phyloP scores from a whole-genome alignment of 1,140 invertebrate species.

The Eciton burchellii region DNA sequence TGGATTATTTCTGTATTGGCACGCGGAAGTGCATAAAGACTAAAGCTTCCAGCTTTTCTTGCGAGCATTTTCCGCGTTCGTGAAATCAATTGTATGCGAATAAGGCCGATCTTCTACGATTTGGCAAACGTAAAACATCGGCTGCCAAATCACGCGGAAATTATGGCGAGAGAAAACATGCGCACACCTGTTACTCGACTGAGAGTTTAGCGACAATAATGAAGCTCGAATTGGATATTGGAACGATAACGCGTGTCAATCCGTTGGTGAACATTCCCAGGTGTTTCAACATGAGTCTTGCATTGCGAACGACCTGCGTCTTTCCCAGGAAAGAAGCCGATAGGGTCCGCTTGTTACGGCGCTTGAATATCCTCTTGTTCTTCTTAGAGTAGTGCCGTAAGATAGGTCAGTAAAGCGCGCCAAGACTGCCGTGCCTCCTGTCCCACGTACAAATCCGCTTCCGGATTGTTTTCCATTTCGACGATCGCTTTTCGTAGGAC shows the following conservation, averaged over 20 bases:
- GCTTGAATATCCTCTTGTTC: slow-evolving; percentile 73
- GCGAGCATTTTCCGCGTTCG: no score
- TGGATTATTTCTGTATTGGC: no score
- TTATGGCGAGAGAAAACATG: neutral
- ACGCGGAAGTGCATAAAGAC: no score
- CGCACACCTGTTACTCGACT: slow-evolving; percentile 12
- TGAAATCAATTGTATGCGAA: no score
- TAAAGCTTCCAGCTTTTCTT: no score
- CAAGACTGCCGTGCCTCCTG: slow-evolving; percentile 77
- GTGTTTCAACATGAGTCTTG: slow-evolving; percentile 18
- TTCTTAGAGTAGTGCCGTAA: slow-evolving; percentile 66
- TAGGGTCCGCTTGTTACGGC: slow-evolving; percentile 67
- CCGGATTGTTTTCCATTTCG: slow-evolving; percentile 59
- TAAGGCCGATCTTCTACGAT: no score
- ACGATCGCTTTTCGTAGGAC: slow-evolving; percentile 53
- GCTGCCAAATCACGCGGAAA: no score
- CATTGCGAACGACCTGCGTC: slow-evolving; percentile 73
- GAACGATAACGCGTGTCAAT: slow-evolving; percentile 13
- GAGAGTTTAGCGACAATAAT: slow-evolving; percentile 52
- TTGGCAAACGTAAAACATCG: no score
- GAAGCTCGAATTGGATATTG: neutral
- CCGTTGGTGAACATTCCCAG: slow-evolving; percentile 18
- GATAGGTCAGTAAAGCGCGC: slow-evolving; percentile 56
- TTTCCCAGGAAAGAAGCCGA: slow-evolving; percentile 48
- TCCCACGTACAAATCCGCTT: slow-evolving; percentile 63